Conservation (phyloP, 2,888 invertebrate genomes). For the Tolmerus cingulatus region DNA sequence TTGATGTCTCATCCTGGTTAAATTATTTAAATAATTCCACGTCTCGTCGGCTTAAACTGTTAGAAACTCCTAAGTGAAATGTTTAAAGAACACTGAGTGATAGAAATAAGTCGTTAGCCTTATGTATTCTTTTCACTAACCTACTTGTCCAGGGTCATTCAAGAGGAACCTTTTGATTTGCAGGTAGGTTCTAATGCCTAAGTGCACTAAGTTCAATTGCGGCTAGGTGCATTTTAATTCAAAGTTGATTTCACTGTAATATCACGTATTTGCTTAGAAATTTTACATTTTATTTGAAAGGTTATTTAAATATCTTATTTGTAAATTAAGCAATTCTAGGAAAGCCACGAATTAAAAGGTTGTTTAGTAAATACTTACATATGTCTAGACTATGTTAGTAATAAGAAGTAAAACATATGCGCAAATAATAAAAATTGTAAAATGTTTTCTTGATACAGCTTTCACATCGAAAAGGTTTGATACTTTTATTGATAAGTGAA, state of each 20-base stretch:
- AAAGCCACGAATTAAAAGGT: not conserved
- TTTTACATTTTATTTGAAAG: not conserved
- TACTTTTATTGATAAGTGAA: too few species aligned
- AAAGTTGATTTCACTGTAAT: not conserved
- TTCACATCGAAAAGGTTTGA: not conserved
- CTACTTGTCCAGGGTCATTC: not conserved
- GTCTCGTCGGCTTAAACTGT: not conserved
- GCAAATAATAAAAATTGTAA: too few species aligned
- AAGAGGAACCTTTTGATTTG: not conserved
- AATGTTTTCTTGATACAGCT: not conserved
- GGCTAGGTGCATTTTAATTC: not conserved
- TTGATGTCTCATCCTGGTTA: not conserved
- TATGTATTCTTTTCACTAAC: not conserved
- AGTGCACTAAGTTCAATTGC: not conserved
- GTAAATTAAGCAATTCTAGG: not conserved
- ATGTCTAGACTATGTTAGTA: too few species aligned
- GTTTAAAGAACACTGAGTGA: not conserved
- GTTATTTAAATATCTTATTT: too few species aligned
- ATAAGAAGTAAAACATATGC: too few species aligned
- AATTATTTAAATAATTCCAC: not conserved
- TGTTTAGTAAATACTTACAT: too few species aligned
- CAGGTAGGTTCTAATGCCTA: not conserved
- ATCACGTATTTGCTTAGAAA: not conserved
- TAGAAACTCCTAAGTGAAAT: not conserved
- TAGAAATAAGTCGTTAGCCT: not conserved